Evolutionary conservation across 2,888 invertebrate genomes (phyloP).

Genomic region (Drosophila borborema): DNA sequence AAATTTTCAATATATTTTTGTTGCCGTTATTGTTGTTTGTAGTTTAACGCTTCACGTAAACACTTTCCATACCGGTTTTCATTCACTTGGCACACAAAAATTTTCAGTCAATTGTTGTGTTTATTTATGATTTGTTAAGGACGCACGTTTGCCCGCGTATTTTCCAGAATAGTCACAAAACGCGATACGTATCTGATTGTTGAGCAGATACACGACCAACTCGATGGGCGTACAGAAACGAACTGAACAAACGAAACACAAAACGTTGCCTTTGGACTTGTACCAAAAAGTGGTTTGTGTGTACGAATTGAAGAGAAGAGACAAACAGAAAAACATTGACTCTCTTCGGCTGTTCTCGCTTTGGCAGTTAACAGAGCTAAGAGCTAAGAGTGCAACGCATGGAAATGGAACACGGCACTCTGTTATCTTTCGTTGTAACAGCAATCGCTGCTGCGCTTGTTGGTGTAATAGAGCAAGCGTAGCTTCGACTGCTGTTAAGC

Average conservation of each 20-base stretch:
- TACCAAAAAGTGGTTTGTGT: conserved; percentile 36
- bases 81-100: conserved; percentile 26
- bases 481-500: conserved; percentile 24
- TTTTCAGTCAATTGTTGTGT: conserved; percentile 47
- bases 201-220: conserved; percentile 23
- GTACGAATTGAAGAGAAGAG: conserved; percentile 10
- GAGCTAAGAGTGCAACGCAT: conserved; percentile 6
- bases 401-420: conserved; percentile 31
- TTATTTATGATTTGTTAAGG: conserved; percentile 44
- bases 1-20: conserved; percentile 40
- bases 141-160: conserved; percentile 60
- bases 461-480: not conserved
- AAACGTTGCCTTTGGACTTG: conserved; percentile 18
- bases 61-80: conserved; percentile 24
- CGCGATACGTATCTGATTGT: conserved; percentile 17
- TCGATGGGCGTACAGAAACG: conserved; percentile 53
- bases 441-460: conserved; percentile 6
- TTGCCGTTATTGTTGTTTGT: not conserved
- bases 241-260: conserved; percentile 50
- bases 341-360: conserved; percentile 13
- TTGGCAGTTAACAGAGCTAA: conserved; percentile 1
- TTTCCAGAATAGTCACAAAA: conserved; percentile 56
- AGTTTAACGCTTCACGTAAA: conserved; percentile 16
- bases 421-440: conserved; percentile 19
- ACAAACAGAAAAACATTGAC: not conserved